These are phyloP conservation scores for Hymenopus coronatus DNA, from an alignment of 2,888 invertebrate genomes.

Conservation along the genomic window DNA sequence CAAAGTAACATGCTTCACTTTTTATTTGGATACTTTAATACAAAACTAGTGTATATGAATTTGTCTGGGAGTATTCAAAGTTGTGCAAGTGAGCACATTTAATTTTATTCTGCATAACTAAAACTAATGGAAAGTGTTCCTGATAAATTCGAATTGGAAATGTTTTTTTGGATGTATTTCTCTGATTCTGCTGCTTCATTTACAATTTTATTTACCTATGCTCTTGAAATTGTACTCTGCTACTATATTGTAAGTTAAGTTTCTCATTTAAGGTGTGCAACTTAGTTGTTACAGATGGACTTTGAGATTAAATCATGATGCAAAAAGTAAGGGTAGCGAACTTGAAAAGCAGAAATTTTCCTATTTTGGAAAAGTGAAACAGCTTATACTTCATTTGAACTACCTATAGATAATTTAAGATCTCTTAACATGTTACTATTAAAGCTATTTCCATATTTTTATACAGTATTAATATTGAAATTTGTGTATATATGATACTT, in stretches of 20 bases:
- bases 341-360: too few relatives aligned
- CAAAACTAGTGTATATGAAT: too few relatives aligned
- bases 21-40: too few relatives aligned
- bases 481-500: not conserved
- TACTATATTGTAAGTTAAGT: not conserved
- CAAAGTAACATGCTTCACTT: too few relatives aligned
- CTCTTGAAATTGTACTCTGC: not conserved
- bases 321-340: not conserved
- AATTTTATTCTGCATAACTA: too few relatives aligned
- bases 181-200: too few relatives aligned
- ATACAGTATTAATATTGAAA: conserved; percentile 2
- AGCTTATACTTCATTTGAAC: not conserved
- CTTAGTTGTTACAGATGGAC: not conserved
- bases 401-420: not conserved
- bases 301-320: not conserved
- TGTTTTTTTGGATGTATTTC: too few relatives aligned
- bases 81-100: too few relatives aligned
- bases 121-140: too few relatives aligned
- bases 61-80: too few relatives aligned
- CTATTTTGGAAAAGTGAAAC: not conserved
- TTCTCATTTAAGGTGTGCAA: not conserved
- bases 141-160: too few relatives aligned
- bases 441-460: conserved; percentile 14
- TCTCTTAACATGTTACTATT: conserved; percentile 2
- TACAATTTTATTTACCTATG: too few relatives aligned